These are phyloP conservation scores for Dyspetes luteomarginatus DNA, from an alignment of 2,888 invertebrate genomes.

Conservation along the genomic window DNA sequence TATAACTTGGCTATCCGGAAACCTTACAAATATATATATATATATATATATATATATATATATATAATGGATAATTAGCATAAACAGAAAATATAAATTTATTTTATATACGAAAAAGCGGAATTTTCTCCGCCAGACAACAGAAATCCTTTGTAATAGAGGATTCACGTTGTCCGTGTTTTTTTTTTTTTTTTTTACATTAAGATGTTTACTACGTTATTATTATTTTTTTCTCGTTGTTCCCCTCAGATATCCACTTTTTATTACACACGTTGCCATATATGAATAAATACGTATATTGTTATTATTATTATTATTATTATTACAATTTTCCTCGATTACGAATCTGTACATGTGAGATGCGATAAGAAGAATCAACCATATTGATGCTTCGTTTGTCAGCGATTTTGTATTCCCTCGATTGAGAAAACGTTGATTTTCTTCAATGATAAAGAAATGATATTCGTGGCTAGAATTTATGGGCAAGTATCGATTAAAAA, in stretches of 20 bases:
- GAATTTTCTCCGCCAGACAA: neutral
- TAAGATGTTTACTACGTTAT: constrained; percentile 60
- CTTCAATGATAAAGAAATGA: neutral
- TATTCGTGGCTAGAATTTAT: neutral
- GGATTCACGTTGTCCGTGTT: constrained; percentile 19
- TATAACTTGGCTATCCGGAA: neutral
- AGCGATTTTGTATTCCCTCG: neutral
- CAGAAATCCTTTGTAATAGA: neutral
- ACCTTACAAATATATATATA: constrained; percentile 24
- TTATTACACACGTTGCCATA: constrained; percentile 71
- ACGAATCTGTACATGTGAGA: constrained; percentile 20
- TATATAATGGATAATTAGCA: constrained; percentile 13
- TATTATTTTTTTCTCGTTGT: constrained; percentile 64
- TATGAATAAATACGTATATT: constrained; percentile 68
- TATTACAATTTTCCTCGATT: constrained; percentile 58
- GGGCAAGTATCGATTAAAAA: neutral
- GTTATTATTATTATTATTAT: too few species aligned
- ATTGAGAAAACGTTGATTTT: constrained; percentile 15
- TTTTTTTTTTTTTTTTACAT: constrained; percentile 49
- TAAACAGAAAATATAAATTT: constrained; percentile 71
- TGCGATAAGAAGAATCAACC: neutral
- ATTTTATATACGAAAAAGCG: constrained; percentile 74
- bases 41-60: neutral
- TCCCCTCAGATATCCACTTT: constrained; percentile 69
- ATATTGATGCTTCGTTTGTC: neutral